These are phyloP conservation scores for Agrilus biguttatus DNA, from an alignment of 2,888 invertebrate genomes.

Conservation along the genomic window DNA sequence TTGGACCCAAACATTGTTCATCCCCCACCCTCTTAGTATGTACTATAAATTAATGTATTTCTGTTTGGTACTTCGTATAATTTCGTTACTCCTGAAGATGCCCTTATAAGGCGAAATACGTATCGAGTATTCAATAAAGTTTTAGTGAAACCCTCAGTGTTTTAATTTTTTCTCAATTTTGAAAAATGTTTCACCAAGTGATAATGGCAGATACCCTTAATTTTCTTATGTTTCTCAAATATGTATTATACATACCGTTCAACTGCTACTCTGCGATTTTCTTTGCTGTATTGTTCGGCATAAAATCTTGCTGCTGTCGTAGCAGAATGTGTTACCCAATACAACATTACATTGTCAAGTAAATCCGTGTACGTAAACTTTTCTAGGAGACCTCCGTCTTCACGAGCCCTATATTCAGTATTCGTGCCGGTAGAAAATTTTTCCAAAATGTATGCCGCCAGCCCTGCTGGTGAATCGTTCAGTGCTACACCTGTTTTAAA, in stretches of 20 bases:
- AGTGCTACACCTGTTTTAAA: conserved; percentile 41
- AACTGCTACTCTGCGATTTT: conserved; percentile 7
- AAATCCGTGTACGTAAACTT: conserved; percentile 55
- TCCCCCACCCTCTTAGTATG: too few relatives aligned
- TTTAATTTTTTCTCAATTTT: too few relatives aligned
- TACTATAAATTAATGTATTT: too few relatives aligned
- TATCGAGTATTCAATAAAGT: too few relatives aligned
- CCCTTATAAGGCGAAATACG: too few relatives aligned
- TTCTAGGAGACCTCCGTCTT: conserved; percentile 50
- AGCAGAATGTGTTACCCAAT: conserved; percentile 60
- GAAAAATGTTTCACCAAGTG: too few relatives aligned
- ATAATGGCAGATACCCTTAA: too few relatives aligned
- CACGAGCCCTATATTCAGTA: conserved; percentile 25
- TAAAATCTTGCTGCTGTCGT: conserved; percentile 62
- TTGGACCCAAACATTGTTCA: too few relatives aligned
- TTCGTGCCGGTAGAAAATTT: conserved; percentile 67
- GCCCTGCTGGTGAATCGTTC: conserved; percentile 59
- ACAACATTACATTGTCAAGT: conserved; percentile 67
- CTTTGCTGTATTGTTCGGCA: conserved; percentile 38
- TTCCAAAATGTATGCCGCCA: conserved; percentile 76
- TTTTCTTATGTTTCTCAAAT: too few relatives aligned
- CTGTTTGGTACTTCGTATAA: too few relatives aligned
- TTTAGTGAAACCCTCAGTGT: too few relatives aligned
- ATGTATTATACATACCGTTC: conserved; percentile 10
- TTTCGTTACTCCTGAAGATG: too few relatives aligned